These are phyloP conservation scores for Tinea trinotella DNA, from an alignment of 2,888 invertebrate species.

Conservation along the genomic window DNA sequence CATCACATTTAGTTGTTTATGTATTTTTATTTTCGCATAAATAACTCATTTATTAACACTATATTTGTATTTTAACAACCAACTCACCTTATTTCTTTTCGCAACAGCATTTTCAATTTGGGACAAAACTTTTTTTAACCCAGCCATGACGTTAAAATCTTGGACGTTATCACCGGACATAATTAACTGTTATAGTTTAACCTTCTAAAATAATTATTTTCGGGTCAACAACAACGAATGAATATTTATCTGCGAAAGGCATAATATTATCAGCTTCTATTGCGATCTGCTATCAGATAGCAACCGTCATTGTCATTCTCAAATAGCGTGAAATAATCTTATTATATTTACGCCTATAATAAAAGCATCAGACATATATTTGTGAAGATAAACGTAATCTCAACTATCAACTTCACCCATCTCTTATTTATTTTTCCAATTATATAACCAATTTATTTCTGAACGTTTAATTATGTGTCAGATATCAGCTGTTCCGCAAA, in stretches of 20 bases:
- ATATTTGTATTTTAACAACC: neutral
- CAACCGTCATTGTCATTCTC: neutral
- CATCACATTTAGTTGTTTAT: too few species aligned
- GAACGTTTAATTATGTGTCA: neutral
- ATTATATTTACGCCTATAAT: neutral
- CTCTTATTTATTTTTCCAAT: neutral
- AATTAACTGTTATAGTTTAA: slow-evolving; percentile 19
- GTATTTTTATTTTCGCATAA: too few species aligned
- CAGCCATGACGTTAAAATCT: slow-evolving; percentile 63
- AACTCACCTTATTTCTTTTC: slow-evolving; percentile 71
- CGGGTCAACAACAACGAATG: neutral
- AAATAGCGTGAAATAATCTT: neutral
- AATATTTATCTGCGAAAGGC: neutral
- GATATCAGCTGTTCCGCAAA: neutral
- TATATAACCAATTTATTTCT: neutral
- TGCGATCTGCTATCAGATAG: too few species aligned
- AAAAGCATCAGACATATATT: neutral
- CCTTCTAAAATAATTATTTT: neutral
- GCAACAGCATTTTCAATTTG: slow-evolving; percentile 74
- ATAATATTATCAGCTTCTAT: neutral
- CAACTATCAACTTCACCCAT: neutral
- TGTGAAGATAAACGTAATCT: neutral
- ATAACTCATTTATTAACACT: too few species aligned
- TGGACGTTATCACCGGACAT: slow-evolving; percentile 41
- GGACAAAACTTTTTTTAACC: slow-evolving; percentile 70